Percentiles rank a stretch among this genome's conserved stretches.
Conservation (phyloP, 2,113 vertebrate genomes). For the Acrocephalus kingi region DNA sequence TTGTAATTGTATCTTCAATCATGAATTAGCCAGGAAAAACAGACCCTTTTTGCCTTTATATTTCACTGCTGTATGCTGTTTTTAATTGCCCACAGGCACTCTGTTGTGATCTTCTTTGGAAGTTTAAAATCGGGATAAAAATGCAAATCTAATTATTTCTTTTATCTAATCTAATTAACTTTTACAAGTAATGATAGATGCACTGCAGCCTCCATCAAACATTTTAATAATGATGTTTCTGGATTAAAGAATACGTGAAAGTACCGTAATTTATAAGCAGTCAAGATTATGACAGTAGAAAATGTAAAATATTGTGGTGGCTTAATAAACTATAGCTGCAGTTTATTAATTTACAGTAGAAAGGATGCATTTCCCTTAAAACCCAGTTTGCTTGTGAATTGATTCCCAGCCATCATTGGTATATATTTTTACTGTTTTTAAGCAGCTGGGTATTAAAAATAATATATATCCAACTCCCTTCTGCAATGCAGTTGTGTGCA, state of each 20-base stretch:
- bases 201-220: constrained; percentile 71
- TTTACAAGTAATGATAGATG: constrained; percentile 77
- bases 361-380: constrained; percentile 1
- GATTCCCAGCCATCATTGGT: neutral
- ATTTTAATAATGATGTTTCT: constrained; percentile 76
- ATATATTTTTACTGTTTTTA: neutral
- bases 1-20: constrained; percentile 81
- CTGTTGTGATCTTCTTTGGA: constrained; percentile 77
- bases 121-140: constrained; percentile 78
- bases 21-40: constrained; percentile 74
- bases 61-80: constrained; percentile 73
- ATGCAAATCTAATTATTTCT: constrained; percentile 84
- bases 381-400: neutral
- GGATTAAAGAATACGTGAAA: constrained; percentile 77
- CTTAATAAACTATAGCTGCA: constrained; percentile 40
- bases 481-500: neutral
- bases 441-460: neutral
- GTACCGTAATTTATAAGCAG: constrained; percentile 59
- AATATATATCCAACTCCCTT: neutral
- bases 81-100: constrained; percentile 76
- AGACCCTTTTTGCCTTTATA: constrained; percentile 69
- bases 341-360: constrained; percentile 31
- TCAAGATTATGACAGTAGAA: constrained; percentile 47
- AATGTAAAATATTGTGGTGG: constrained; percentile 46
- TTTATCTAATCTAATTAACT: constrained; percentile 83